Conservation (phyloP, 2,113 vertebrate species). For the Shinisaurus crocodilurus region DNA sequence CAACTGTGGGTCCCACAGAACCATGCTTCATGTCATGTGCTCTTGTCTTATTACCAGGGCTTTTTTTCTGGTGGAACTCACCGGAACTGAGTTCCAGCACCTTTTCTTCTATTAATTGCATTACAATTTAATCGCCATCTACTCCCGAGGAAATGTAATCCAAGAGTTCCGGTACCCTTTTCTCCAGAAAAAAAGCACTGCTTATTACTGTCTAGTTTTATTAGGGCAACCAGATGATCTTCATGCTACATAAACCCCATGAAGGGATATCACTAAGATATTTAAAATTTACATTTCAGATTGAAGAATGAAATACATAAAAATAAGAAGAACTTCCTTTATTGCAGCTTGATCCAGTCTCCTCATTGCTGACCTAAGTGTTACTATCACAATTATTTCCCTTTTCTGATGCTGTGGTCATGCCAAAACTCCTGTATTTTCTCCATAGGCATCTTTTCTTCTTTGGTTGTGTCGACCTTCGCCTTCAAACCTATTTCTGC, state of each 20-base stretch:
- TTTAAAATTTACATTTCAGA: neutral
- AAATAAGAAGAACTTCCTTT: slow-evolving; percentile 10
- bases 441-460: neutral
- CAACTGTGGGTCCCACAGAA: neutral
- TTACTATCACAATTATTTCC: neutral
- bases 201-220: neutral
- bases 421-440: neutral
- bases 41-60: too few species aligned
- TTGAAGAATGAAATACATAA: slow-evolving; percentile 16
- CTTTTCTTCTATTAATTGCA: too few species aligned
- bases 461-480: neutral
- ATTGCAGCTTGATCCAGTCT: neutral
- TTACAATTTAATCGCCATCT: too few species aligned
- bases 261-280: neutral
- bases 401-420: neutral
- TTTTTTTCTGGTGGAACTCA: too few species aligned
- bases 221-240: neutral
- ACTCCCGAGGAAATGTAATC: too few species aligned
- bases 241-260: slow-evolving; percentile 28
- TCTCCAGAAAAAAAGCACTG: too few species aligned
- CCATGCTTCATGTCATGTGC: neutral
- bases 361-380: neutral
- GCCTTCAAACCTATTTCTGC: neutral
- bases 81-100: too few species aligned
- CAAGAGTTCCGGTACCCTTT: too few species aligned